These are phyloP conservation scores for Acyrthosiphon pisum DNA, from an alignment of 1,140 invertebrate genomes.

Conservation along the genomic window DNA sequence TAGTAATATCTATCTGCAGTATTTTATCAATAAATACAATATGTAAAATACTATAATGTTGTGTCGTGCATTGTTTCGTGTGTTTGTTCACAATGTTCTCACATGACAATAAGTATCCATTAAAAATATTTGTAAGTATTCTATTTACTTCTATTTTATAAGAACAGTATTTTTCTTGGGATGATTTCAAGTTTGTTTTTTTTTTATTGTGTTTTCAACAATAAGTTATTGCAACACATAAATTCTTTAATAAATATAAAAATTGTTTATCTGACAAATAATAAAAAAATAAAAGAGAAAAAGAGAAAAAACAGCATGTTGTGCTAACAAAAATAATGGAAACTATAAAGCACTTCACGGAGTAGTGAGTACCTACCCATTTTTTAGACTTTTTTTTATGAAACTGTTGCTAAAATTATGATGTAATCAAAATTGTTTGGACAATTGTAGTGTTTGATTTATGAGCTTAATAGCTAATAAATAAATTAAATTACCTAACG, in stretches of 20 bases:
- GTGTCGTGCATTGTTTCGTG: neutral
- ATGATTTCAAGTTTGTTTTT: neutral
- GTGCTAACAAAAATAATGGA: constrained; percentile 1
- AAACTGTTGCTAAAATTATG: neutral
- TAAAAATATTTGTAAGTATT: neutral
- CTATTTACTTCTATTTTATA: neutral
- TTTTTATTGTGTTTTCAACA: neutral
- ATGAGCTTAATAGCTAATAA: neutral
- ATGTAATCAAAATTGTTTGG: neutral
- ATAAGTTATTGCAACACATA: constrained; percentile 3
- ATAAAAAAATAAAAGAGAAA: neutral
- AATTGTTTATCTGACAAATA: neutral
- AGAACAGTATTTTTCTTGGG: neutral
- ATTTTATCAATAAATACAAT: neutral
- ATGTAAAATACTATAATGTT: neutral
- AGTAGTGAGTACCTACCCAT: neutral
- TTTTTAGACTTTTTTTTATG: neutral
- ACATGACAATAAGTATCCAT: neutral
- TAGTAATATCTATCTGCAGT: no score
- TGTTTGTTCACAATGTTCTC: neutral
- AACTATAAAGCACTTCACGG: neutral
- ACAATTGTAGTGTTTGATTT: neutral
- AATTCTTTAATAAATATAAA: neutral
- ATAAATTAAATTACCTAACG: neutral
- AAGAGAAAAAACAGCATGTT: neutral